Evolutionary conservation across 2,113 vertebrate genomes (phyloP), one percentile per base, ranked within the genome.

Genomic region (Oncorhynchus mykiss): DNA sequence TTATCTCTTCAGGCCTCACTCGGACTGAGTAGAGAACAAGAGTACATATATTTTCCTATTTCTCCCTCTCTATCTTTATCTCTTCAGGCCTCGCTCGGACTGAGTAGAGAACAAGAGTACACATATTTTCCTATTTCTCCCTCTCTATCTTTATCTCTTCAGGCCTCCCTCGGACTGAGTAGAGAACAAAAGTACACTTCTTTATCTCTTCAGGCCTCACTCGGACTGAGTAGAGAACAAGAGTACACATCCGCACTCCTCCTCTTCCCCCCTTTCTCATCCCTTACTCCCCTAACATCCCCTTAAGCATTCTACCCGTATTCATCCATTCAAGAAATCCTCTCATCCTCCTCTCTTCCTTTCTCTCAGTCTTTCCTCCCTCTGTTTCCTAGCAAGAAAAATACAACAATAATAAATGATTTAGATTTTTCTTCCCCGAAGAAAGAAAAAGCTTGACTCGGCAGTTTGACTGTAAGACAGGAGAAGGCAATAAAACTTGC

Each of bases 371-470:
- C 20, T 84, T 73, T 84, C 80, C 80, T 82, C 82, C 77, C 83
- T 73, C 78, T 79, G 11, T 72, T 71, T 66, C 22, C 62, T 8
- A 29, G 25, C n/a, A 74, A 59, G 75, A 75, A 75, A 82, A 83
- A 86, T 81, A 86, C 89, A 90, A 87, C 89, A 92, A 90, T 90
- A 92, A 92, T 75, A 79, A 80, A 90, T 93, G 71, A 90, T 93
- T 93, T 90, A 92, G 31, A 34, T 34, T 92, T 93, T 88, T 91
- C 62, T 67, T 77, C 75, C 66, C 20, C 24, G 34, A 11, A 13
- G 39, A 31, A 34, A 57, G 60, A 73, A 87, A 91, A 90, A 86
- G 13, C 81, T 90, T 92, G 89, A 91, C 88, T 88, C 81, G 78
- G 91, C 92, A 93, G 85, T 91, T 91, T 87, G 83, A 87, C 13